Percentiles rank a stretch among this genome's conserved stretches.
Evolutionary conservation across 2,113 vertebrate species (phyloP).

Genomic region (Eptatretus burgeri): DNA sequence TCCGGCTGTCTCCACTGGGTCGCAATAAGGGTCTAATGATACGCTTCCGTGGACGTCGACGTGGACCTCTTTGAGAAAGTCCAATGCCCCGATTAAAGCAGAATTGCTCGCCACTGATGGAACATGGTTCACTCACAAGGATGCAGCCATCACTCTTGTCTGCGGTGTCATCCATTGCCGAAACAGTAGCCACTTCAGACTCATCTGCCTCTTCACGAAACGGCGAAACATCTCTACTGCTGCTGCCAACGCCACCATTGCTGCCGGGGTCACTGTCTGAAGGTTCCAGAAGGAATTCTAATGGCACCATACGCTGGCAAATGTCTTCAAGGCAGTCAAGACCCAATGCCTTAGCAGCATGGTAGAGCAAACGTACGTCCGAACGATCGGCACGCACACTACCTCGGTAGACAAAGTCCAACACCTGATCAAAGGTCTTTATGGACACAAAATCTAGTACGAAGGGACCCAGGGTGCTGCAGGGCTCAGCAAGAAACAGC

Average conservation of each 20-base stretch:
- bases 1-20: too few relatives aligned
- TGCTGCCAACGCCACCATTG: not conserved
- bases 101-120: too few relatives aligned
- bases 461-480: slow-evolving; percentile 1
- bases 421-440: not conserved
- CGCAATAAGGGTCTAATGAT: too few relatives aligned
- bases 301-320: slow-evolving; percentile 2
- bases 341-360: slow-evolving; percentile 1
- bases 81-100: too few relatives aligned
- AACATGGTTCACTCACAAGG: not conserved
- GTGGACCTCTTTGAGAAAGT: too few relatives aligned
- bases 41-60: too few relatives aligned
- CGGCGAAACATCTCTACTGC: not conserved
- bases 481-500: slow-evolving; percentile 1
- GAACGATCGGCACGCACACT: not conserved
- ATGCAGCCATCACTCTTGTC: not conserved
- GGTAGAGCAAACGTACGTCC: not conserved
- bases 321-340: slow-evolving; percentile 4
- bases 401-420: slow-evolving; percentile 5
- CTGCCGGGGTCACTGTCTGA: slow-evolving; percentile 2
- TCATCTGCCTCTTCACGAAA: not conserved
- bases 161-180: not conserved
- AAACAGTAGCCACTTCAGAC: not conserved
- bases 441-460: slow-evolving; percentile 5
- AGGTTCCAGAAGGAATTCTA: not conserved